Percentiles rank a stretch among this genome's conserved stretches.
phyloP scores from a whole-genome alignment of 1,140 invertebrate genomes.

The Nasonia vitripennis region DNA sequence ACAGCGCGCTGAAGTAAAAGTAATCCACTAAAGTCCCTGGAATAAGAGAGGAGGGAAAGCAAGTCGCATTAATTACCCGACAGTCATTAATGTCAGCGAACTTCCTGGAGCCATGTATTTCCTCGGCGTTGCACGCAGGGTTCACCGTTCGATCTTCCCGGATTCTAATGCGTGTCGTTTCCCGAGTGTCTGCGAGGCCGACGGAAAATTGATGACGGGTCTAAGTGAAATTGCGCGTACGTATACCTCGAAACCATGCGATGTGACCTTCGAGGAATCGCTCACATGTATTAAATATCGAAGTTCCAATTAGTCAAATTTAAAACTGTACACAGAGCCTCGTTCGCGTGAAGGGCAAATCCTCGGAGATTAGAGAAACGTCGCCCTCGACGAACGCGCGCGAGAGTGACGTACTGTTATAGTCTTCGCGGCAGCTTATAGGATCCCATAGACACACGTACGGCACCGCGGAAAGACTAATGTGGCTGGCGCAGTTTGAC shows the following conservation, averaged over 20 bases:
- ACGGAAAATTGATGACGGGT: background rate
- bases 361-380: background rate
- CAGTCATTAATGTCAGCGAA: slow-evolving; percentile 38
- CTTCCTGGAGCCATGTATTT: slow-evolving; percentile 32
- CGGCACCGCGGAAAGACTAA: slow-evolving; percentile 11
- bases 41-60: background rate
- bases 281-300: background rate
- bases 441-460: background rate
- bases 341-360: too few species aligned
- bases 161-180: slow-evolving; percentile 19
- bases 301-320: background rate
- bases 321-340: too few species aligned
- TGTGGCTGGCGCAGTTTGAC: background rate
- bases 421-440: background rate
- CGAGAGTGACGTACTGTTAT: background rate
- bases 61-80: slow-evolving; percentile 34
- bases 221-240: background rate
- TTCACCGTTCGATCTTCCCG: background rate
- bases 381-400: too few species aligned
- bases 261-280: background rate
- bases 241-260: background rate
- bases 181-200: background rate
- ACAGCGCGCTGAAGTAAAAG: background rate
- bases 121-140: background rate
- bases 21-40: background rate